Base-by-base conservation (phyloP, 2,888 invertebrate species). In the Ernsta delagoae region DNA sequence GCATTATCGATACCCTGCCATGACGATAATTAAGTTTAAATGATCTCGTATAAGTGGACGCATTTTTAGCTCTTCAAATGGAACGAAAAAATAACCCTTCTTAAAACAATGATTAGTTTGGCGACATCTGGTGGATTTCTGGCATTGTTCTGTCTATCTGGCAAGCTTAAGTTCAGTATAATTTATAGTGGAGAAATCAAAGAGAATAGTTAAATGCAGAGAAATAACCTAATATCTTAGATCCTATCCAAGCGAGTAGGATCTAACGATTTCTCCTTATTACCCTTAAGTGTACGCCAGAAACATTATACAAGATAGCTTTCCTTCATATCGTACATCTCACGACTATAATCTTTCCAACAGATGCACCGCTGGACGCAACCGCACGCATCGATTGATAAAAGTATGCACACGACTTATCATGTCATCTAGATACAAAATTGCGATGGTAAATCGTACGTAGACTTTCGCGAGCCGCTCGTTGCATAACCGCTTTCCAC, bases 401-500 rank as follows among this genome's bases (percentile, higher is more conserved):
- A 69, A 69, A 69, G 62, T 69, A 65, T 70, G 64, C 66, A 62
- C 69, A 65, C 59, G 64, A 69, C 63, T 78, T 79, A 79, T 79
- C 78, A 75, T 79, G 77, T 83, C 83, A 84, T 86, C 85, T 83
- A 83, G 85, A 85, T 86, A 81, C 81, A 80, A 81, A 82, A 78
- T 70, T 77, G 84, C 79, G 77, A 80, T 69, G 68, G 68, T 63
- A 63, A 62, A 59, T 59, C 62, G 68, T 69, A 63, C 59, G 75
- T 75, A 73, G 75, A 87, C 89, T 90, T 89, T 90, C 91, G 87
- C 90, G 86, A 85, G 83, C 83, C 9, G 80, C 53, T 63, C 83
- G 87, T 92, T 91, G 88, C 91, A 89, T 92, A 91, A 91, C 90
- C 86, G 90, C 91, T 91, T 91, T 90, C 90, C 90, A 90, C 90